These are phyloP conservation scores for Heliothis subflexa DNA, from an alignment of 1,140 invertebrate genomes.

Conservation along the genomic window DNA sequence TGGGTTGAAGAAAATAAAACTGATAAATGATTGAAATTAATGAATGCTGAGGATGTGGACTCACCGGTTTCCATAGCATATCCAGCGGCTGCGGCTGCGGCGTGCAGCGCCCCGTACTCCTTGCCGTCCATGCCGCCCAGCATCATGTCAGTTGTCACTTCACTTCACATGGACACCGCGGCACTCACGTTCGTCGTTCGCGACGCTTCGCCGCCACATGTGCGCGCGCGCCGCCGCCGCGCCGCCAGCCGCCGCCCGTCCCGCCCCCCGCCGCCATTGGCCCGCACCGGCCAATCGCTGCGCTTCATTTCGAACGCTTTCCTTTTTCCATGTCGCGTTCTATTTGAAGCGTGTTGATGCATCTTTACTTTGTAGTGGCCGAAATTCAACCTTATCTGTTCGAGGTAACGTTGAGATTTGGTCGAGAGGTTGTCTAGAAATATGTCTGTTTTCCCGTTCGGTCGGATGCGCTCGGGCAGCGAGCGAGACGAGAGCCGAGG, in stretches of 20 bases:
- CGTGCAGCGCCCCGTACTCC: conserved; percentile 82
- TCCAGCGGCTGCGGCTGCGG: conserved; percentile 75
- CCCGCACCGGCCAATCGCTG: conserved; percentile 76
- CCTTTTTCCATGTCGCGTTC: conserved; percentile 81
- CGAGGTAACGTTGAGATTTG: conserved; percentile 41
- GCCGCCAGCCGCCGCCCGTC: conserved; percentile 53
- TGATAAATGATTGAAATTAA: no score
- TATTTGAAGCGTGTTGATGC: conserved; percentile 82
- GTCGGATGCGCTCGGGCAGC: conserved; percentile 79
- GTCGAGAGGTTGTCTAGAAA: conserved; percentile 29
- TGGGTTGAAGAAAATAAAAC: no score
- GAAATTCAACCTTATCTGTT: conserved; percentile 54
- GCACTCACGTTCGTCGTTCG: conserved; percentile 64
- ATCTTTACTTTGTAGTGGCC: conserved; percentile 50
- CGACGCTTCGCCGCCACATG: conserved; percentile 63
- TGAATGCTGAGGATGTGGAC: conserved; percentile 19
- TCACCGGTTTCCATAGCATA: conserved; percentile 78
- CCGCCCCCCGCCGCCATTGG: conserved; percentile 80
- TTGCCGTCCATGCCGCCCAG: conserved; percentile 81
- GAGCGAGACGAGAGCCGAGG: conserved; percentile 69
- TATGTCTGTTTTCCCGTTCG: conserved; percentile 81
- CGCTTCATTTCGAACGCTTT: conserved; percentile 82
- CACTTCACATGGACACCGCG: conserved; percentile 55
- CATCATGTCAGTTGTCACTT: conserved; percentile 71
- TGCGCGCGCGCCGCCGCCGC: conserved; percentile 60